A percentile compares a stretch with the other conserved stretches of the same genome.
phyloP scores from a whole-genome alignment of 2,113 vertebrate species.

The Myanophis thanlyinensis region DNA sequence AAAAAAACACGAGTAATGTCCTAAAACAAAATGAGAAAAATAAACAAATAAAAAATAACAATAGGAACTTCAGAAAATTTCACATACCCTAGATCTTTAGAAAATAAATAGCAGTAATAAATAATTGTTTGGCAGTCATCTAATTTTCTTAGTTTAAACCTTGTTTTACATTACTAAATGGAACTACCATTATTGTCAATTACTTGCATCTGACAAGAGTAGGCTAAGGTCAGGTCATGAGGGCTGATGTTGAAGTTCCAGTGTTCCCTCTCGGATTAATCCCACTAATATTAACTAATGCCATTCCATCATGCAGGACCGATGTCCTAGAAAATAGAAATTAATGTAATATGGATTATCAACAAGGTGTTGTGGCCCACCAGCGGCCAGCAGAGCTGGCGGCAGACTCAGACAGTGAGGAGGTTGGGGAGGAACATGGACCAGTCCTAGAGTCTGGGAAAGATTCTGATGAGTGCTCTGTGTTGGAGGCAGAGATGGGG shows the following conservation, averaged over 20 bases:
- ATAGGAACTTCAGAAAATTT: not conserved
- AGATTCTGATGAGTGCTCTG: no score
- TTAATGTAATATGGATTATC: not conserved
- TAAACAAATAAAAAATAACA: not conserved
- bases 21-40: not conserved
- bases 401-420: no score
- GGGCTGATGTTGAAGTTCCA: not conserved
- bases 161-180: not conserved
- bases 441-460: no score
- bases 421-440: no score
- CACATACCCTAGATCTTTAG: not conserved
- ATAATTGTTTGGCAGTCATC: not conserved
- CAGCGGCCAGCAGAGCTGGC: no score
- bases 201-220: not conserved
- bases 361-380: no score
- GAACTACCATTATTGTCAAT: not conserved
- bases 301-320: not conserved
- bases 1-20: not conserved
- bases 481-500: no score
- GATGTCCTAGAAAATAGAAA: not conserved
- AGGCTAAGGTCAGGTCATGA: not conserved
- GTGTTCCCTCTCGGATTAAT: not conserved
- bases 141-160: not conserved
- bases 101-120: not conserved
- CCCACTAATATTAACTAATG: not conserved